Percentiles rank a stretch among this genome's conserved stretches.
Evolutionary conservation across 2,888 invertebrate genomes (phyloP).

Genomic region (Mantis religiosa): DNA sequence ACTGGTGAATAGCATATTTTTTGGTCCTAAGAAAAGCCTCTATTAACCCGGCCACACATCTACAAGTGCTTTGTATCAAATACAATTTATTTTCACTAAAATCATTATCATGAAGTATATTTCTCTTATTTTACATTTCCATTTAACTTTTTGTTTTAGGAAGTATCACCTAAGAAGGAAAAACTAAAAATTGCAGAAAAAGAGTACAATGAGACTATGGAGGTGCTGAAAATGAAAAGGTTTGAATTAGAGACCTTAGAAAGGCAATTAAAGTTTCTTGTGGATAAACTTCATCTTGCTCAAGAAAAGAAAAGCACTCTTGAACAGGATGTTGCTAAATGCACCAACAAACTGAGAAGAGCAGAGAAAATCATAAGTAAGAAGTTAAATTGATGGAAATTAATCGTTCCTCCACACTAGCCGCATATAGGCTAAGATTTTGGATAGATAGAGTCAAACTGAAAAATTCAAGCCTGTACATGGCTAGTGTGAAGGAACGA

Average conservation of each 20-base stretch:
- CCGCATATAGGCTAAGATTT: no score
- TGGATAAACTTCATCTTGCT: conserved; percentile 63
- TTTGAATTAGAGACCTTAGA: conserved; percentile 72
- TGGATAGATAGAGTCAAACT: no score
- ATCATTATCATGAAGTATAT: no score
- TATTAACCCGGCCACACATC: no score
- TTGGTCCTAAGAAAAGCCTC: no score
- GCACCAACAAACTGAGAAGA: conserved; percentile 76
- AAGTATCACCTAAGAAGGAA: conserved; percentile 80
- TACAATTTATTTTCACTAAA: no score
- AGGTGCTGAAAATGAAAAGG: conserved; percentile 77
- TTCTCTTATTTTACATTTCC: background rate
- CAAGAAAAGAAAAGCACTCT: conserved; percentile 62
- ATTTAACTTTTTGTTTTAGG: conserved; percentile 34
- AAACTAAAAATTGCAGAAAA: conserved; percentile 75
- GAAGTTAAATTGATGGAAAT: no score
- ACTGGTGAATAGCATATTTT: no score
- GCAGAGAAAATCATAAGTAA: conserved; percentile 77
- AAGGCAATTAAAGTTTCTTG: conserved; percentile 67
- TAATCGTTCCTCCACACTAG: no score
- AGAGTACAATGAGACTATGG: conserved; percentile 78
- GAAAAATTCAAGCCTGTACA: no score
- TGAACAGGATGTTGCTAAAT: conserved; percentile 70
- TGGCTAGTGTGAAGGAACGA: no score
- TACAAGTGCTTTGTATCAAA: no score